Conservation (phyloP, 2,888 invertebrate species). For the Diadegma fenestrale region DNA sequence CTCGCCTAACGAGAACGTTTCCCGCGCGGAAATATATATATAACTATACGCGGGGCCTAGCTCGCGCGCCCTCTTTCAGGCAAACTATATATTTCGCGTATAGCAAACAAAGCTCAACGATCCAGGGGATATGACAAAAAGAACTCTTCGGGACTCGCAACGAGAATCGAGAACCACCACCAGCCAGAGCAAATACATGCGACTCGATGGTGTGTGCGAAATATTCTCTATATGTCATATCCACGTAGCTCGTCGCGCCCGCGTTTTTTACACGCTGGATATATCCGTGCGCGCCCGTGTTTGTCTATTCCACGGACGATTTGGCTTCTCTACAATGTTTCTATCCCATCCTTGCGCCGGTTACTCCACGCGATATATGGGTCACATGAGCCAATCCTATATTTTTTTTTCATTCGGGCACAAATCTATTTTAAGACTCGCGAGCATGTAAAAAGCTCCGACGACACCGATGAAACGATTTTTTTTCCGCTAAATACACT, state of each 20-base stretch:
- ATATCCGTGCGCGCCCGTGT: background rate
- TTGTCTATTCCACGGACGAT: constrained; percentile 38
- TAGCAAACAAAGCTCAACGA: constrained; percentile 59
- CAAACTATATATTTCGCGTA: background rate
- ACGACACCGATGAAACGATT: background rate
- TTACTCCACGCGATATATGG: background rate
- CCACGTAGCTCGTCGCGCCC: background rate
- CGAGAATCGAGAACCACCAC: background rate
- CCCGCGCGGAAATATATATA: background rate
- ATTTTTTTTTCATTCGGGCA: background rate
- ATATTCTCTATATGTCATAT: background rate
- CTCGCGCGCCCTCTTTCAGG: background rate
- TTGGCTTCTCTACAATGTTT: constrained; percentile 38
- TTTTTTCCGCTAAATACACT: too few relatives aligned
- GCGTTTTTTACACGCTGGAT: background rate
- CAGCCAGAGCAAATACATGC: background rate
- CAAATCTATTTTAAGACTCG: background rate
- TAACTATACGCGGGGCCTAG: background rate
- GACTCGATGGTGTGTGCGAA: background rate
- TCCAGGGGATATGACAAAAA: constrained; percentile 54
- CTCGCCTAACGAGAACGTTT: background rate
- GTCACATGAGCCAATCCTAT: background rate
- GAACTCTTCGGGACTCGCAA: background rate
- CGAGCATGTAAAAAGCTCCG: background rate
- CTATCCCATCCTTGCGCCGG: background rate